Evolutionary conservation across 2,888 invertebrate species (phyloP).

Genomic region (Heterodera filipjevi): DNA sequence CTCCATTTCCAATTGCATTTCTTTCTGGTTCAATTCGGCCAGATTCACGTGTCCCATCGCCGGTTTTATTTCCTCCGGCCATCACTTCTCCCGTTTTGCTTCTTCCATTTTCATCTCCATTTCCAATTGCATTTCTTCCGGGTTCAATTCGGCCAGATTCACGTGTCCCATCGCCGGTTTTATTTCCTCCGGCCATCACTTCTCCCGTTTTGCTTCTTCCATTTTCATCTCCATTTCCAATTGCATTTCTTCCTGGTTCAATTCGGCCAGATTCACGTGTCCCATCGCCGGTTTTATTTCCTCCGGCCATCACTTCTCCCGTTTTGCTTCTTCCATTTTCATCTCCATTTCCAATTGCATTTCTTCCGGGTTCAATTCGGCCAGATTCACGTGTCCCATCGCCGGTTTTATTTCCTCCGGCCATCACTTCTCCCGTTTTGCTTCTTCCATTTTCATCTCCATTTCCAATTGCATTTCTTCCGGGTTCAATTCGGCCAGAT

Average conservation of each 20-base stretch:
- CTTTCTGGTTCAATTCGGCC: neutral
- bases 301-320: neutral
- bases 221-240: neutral
- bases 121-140: neutral
- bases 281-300: neutral
- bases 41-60: neutral
- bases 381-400: neutral
- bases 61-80: neutral
- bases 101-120: neutral
- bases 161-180: neutral
- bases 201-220: neutral
- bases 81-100: neutral
- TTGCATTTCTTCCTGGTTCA: neutral
- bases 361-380: neutral
- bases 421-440: too few relatives aligned
- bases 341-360: neutral
- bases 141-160: too few relatives aligned
- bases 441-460: neutral
- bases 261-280: neutral
- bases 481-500: too few relatives aligned
- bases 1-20: neutral
- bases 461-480: neutral
- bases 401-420: neutral
- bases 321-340: neutral
- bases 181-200: neutral